Conservation (phyloP, 2,888 invertebrate species). For the Prosopocoilus inquinatus region DNA sequence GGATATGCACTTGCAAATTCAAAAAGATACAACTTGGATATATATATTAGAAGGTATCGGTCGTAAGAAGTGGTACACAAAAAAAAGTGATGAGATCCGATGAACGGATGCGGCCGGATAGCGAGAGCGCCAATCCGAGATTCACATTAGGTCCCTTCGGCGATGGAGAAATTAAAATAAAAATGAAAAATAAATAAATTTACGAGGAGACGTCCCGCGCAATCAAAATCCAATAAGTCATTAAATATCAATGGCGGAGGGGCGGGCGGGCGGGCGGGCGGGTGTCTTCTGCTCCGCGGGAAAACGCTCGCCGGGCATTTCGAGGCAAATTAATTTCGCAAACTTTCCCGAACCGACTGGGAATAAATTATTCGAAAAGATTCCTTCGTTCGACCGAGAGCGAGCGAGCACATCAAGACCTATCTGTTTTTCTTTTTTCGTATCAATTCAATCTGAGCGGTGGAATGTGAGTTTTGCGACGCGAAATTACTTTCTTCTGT, state of each 20-base stretch:
- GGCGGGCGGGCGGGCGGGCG: no score
- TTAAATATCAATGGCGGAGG: constrained; percentile 29
- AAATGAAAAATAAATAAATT: constrained; percentile 14
- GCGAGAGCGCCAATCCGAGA: neutral
- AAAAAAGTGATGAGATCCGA: no score
- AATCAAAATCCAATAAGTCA: constrained; percentile 30
- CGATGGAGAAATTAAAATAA: constrained; percentile 10
- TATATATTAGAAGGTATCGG: no score
- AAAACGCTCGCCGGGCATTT: constrained; percentile 19
- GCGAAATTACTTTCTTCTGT: no score
- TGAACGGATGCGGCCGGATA: constrained; percentile 1
- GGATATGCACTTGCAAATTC: no score
- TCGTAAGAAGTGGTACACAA: no score
- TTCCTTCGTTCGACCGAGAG: no score
- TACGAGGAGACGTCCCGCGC: constrained; percentile 6
- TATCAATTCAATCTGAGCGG: no score
- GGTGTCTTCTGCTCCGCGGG: constrained; percentile 21
- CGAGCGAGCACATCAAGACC: no score
- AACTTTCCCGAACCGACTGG: constrained; percentile 27
- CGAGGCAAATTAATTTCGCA: constrained; percentile 30
- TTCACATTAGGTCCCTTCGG: neutral
- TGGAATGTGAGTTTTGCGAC: no score
- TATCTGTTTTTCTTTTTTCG: no score
- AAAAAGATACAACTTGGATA: no score
- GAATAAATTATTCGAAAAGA: constrained; percentile 27